Base-by-base conservation (phyloP, 2,113 vertebrate genomes). In the Axis porcinus region DNA sequence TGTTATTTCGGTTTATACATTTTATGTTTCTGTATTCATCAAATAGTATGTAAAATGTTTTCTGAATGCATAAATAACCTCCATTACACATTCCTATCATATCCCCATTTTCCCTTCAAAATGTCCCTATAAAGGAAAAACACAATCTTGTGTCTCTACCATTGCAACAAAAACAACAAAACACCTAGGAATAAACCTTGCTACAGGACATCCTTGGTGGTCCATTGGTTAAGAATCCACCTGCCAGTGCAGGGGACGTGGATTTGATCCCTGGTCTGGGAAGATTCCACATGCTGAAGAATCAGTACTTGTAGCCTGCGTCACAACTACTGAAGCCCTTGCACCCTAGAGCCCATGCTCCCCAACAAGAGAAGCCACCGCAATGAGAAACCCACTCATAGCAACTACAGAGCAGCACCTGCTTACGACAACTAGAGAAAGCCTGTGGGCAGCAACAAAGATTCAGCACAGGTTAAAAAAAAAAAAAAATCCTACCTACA, bases 51-150 rank as follows among this genome's bases (percentile, higher is more conserved):
- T 28, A 64, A 96, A 95, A 85, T 57, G 25, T 76, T 84, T 91
- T 21, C 62, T 94, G 50, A 96, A 87, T 36, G n/a, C 11, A 93
- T 40, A 86, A 40, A 93, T 89, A 76, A 78, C 12, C 36, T 86
- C 12, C 57, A 52, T 89, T 89, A 95, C 8, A 92, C 21, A 6
- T 10, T 91, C 54, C 33, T 43, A 67, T 89, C 10, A 94, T 52
- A 95, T 57, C 92, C 30, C 45, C 79, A 95, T 54, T 95, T 94
- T 95, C 91, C 52, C 58, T 95, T 88, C 57, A 90, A 97, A 96
- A 86, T 1, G 12, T 92, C 60, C 62, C 84, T 50, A 4, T 74
- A 74, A 89, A 82, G 79, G 19, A 81, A 85, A 95, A 85, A 52
- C n/a, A 89, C 43, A 54, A 47, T 78, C n/a, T n/a, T 23, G 7